A percentile compares a stretch with the other conserved stretches of the same genome.
Conservation (phyloP, 2,113 vertebrate species). For the Dicrurus megarhynchus region DNA sequence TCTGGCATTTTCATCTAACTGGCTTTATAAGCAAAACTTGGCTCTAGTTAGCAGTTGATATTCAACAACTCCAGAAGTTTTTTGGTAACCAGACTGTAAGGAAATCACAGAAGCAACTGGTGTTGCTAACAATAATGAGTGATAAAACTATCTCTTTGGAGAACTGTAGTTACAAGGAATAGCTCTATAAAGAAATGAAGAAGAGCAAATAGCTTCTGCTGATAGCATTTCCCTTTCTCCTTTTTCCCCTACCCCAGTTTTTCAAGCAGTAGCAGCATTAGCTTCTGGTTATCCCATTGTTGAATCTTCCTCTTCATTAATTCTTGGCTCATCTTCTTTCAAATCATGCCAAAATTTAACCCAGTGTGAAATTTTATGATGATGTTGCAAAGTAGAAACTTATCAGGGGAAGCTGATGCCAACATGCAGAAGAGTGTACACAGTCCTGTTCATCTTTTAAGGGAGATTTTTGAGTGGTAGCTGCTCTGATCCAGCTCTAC, state of each 20-base stretch:
- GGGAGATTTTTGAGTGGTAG: not conserved
- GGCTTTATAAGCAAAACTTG: not conserved
- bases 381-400: not conserved
- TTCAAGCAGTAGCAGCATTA: not conserved
- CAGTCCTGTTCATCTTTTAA: not conserved
- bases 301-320: not conserved
- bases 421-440: not conserved
- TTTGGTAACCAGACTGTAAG: not conserved
- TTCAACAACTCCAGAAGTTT: not conserved
- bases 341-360: not conserved
- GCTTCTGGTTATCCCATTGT: not conserved
- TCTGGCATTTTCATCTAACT: not conserved
- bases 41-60: not conserved
- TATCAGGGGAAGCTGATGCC: not conserved
- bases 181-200: not conserved
- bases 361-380: not conserved
- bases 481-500: not conserved
- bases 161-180: not conserved
- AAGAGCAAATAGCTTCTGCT: not conserved
- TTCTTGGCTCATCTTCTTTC: not conserved
- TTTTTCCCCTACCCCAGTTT: not conserved
- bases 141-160: not conserved
- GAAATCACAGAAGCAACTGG: not conserved
- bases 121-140: not conserved
- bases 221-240: not conserved